Evolutionary conservation across 2,113 vertebrate species (phyloP), one percentile per base, ranked within the genome.

Genomic region (Bufo bufo): DNA sequence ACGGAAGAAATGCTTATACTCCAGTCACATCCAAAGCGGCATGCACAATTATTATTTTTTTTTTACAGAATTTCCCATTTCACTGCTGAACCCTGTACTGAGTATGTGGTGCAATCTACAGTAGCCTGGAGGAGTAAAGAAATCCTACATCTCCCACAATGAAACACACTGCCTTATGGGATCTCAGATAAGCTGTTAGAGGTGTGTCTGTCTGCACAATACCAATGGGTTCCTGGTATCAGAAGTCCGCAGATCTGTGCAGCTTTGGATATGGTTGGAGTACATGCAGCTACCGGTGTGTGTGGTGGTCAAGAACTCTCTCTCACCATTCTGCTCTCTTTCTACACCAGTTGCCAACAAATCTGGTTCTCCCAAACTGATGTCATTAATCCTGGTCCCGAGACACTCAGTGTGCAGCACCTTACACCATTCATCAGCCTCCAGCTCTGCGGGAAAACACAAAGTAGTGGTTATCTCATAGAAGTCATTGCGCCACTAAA

Each of bases 351-450:
- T 94, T 4, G 95, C 95, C 91, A 97, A 33, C 63, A 97, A 90
- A 90, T 96, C 96, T 5, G 96, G 96, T 90, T 97, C 95, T 84
- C 95, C 96, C 1, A 95, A 94, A 91, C 94, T 96, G 81, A 97
- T 95, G 89, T 95, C 94, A 83, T 93, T 95, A 89, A 94, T 91
- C 4, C 93, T 92, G 0, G 93, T 94, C 85, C 94, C 95, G 79
- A 97, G 92, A 43, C 95, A 97, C 85, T 96, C 96, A 91, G 93
- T 92, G 89, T 96, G 94, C 90, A 97, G 92, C 23, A 96, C 94
- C 90, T 96, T 97, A 90, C 95, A 96, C 96, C 96, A 97, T 23
- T 97, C 95, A 12, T 96, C 95, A 0, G 96, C 96, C 91, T 97
- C 96, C 0, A 96, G 93, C 14, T 97, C 96, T 97, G 92, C 4